phyloP scores from a whole-genome alignment of 2,888 invertebrate species.

The Steinernema carpocapsae region DNA sequence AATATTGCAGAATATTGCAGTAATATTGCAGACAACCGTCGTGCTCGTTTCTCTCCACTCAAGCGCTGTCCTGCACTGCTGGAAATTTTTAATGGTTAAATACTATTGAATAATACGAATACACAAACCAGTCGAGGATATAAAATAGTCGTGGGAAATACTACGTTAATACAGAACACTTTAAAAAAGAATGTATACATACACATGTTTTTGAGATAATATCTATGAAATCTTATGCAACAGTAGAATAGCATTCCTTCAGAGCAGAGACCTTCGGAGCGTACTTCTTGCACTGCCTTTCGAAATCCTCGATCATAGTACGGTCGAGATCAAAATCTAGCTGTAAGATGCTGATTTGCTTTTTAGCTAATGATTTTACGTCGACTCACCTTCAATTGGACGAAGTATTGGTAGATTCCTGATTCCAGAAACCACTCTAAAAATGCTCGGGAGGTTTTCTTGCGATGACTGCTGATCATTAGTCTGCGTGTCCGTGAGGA shows the following conservation, averaged over 20 bases:
- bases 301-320: background rate
- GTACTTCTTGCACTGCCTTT: constrained; percentile 23
- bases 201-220: too few relatives aligned
- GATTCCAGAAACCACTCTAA: constrained; percentile 27
- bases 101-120: too few relatives aligned
- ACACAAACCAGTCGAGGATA: too few relatives aligned
- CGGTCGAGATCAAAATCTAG: constrained; percentile 17
- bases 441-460: constrained; percentile 6
- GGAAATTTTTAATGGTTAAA: too few relatives aligned
- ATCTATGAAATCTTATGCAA: too few relatives aligned
- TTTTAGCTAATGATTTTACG: background rate
- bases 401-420: constrained; percentile 11
- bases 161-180: too few relatives aligned
- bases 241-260: background rate
- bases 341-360: background rate
- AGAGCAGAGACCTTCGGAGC: constrained; percentile 26
- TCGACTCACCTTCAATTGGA: background rate
- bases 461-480: constrained; percentile 7
- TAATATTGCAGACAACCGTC: too few relatives aligned
- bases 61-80: too few relatives aligned
- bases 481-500: constrained; percentile 41
- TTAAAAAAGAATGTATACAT: too few relatives aligned
- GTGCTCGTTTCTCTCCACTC: too few relatives aligned
- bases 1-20: too few relatives aligned
- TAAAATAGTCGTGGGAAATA: too few relatives aligned